A percentile compares a stretch with the other conserved stretches of the same genome.
Conservation (phyloP, 2,113 vertebrate genomes). For the Trachemys scripta region DNA sequence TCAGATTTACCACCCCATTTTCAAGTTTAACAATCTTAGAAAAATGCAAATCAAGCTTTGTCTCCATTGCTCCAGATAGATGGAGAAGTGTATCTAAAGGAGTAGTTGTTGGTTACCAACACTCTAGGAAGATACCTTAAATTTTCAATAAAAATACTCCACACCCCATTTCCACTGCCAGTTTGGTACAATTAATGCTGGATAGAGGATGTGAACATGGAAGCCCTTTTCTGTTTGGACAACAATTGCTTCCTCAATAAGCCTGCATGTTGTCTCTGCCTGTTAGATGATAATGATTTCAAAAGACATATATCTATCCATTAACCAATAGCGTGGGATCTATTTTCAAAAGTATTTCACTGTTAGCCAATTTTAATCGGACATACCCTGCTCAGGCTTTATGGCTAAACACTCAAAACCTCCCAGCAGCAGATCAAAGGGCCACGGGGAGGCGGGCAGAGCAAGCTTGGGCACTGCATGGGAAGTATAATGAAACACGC, state of each 20-base stretch:
- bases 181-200: slow-evolving; percentile 24
- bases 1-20: neutral
- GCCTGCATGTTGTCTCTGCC: slow-evolving; percentile 38
- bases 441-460: slow-evolving; percentile 23
- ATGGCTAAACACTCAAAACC: slow-evolving; percentile 30
- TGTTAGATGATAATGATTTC: neutral
- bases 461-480: slow-evolving; percentile 26
- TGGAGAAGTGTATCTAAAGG: slow-evolving; percentile 5
- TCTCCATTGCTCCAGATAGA: neutral
- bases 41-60: slow-evolving; percentile 4
- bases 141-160: slow-evolving; percentile 52
- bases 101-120: slow-evolving; percentile 5
- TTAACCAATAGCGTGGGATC: slow-evolving; percentile 46
- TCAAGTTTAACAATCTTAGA: neutral
- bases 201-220: slow-evolving; percentile 45
- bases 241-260: slow-evolving; percentile 22
- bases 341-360: slow-evolving; percentile 56
- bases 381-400: slow-evolving; percentile 42
- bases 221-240: slow-evolving; percentile 48
- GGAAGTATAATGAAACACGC: slow-evolving; percentile 1
- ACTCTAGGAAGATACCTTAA: neutral
- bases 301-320: neutral
- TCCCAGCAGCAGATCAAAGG: slow-evolving; percentile 31
- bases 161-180: slow-evolving; percentile 39
- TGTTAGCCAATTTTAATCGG: slow-evolving; percentile 34